Percentiles rank a stretch among this genome's conserved stretches.
These are phyloP conservation scores for Heterotis niloticus DNA, from an alignment of 2,113 vertebrate genomes.

Conservation along the genomic window DNA sequence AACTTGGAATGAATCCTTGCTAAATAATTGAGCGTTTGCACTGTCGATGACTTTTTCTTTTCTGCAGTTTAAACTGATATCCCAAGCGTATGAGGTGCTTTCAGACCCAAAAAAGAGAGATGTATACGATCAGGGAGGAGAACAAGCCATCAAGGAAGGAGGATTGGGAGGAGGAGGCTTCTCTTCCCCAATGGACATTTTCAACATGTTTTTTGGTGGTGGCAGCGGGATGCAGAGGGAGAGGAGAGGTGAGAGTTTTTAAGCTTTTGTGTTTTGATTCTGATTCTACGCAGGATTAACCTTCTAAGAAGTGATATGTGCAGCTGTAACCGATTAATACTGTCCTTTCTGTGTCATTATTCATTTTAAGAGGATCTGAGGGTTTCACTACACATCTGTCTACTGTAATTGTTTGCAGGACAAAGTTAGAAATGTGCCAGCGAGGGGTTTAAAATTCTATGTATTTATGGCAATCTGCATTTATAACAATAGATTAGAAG, in stretches of 20 bases:
- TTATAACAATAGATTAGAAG: no score
- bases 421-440: no score
- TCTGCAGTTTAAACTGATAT: constrained; percentile 93
- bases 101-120: constrained; percentile 91
- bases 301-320: neutral
- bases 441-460: no score
- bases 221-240: constrained; percentile 89
- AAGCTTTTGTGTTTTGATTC: neutral
- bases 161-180: constrained; percentile 75
- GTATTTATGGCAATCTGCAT: no score
- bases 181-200: constrained; percentile 94
- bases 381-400: no score
- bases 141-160: constrained; percentile 96
- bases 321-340: no score
- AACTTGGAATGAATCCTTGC: no score
- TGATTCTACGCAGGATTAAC: neutral
- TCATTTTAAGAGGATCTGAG: no score
- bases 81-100: constrained; percentile 95
- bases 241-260: constrained; percentile 73
- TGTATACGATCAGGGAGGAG: constrained; percentile 93
- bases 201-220: constrained; percentile 98
- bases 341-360: no score
- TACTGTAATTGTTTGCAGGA: no score
- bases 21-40: neutral
- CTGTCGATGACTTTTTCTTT: neutral